Conservation (phyloP, 2,113 vertebrate genomes). For the human region GRCh38 chr5:16248501-16249000, state of each 20-base stretch:
- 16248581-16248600: neutral
- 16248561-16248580: neutral
- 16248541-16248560: neutral
- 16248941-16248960: neutral
- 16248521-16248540: neutral
- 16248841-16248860: neutral
- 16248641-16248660: neutral
- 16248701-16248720: neutral
- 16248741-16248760: neutral
- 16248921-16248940: neutral
- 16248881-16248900: neutral
- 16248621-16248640: neutral
- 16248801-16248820: neutral
- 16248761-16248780: neutral
- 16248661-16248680: neutral
- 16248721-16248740: slow-evolving; percentile 14
- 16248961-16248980: slow-evolving; percentile 7
- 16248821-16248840: slow-evolving; percentile 38
- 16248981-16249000: neutral
- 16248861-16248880: neutral
- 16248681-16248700: neutral
- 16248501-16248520: neutral
- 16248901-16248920: neutral
- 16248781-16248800: neutral
- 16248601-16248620: neutral